Evolutionary conservation across 2,888 invertebrate genomes (phyloP).

Genomic region (Pristionchus fissidentatus): DNA sequence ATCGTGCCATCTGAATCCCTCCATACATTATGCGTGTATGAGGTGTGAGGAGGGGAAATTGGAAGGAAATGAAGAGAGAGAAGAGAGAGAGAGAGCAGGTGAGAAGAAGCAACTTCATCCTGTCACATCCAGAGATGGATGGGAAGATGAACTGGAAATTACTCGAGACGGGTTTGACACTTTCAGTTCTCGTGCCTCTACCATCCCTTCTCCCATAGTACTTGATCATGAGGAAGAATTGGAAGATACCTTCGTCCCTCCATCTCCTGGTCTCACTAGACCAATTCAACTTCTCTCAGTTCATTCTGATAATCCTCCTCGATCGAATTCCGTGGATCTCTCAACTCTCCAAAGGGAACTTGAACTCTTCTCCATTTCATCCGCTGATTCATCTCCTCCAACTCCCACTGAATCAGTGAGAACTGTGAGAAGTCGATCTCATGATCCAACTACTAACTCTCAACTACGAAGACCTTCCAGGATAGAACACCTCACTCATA

Average conservation of each 20-base stretch:
- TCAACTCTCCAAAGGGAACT: conserved; percentile 73
- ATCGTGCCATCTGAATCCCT: background rate
- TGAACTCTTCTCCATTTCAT: conserved; percentile 70
- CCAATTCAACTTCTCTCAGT: conserved; percentile 56
- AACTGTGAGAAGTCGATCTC: conserved; percentile 65
- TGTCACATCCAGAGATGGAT: background rate
- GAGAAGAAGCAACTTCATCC: background rate
- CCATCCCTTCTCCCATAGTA: conserved; percentile 38
- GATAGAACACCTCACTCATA: conserved; percentile 72
- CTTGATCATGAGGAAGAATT: background rate
- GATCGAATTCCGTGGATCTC: conserved; percentile 73
- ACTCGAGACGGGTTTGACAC: no score
- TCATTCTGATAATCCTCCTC: conserved; percentile 67
- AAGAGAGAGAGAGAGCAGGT: conserved; percentile 5
- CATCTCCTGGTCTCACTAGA: background rate
- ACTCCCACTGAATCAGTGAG: conserved; percentile 73
- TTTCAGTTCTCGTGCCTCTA: conserved; percentile 38
- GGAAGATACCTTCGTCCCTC: background rate
- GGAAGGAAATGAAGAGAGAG: conserved; percentile 37
- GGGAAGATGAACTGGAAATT: background rate
- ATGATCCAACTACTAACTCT: conserved; percentile 70
- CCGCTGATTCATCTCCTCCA: conserved; percentile 68
- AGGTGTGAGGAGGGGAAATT: conserved; percentile 20
- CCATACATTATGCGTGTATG: conserved; percentile 30
- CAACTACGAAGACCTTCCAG: conserved; percentile 70